Evolutionary conservation across 2,888 invertebrate genomes (phyloP).

Genomic region (Podabrus alpinus): DNA sequence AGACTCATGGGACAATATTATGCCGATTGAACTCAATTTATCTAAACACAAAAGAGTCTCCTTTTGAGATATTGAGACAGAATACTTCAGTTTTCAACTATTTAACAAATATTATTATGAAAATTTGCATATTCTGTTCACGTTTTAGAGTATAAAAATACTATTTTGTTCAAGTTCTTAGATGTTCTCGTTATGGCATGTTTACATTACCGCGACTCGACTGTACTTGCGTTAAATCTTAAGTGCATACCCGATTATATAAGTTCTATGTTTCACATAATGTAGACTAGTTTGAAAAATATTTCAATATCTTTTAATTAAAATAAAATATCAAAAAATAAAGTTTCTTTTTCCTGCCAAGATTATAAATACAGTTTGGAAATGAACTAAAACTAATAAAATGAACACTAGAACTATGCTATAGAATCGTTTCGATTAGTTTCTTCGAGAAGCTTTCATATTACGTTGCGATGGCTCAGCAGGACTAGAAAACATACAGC

Average conservation of each 20-base stretch:
- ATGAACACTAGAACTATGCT: not conserved
- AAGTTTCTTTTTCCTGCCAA: not conserved
- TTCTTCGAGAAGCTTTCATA: slow-evolving; percentile 17
- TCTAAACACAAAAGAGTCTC: no score
- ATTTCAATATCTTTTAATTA: not conserved
- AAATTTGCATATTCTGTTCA: no score
- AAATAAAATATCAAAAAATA: not conserved
- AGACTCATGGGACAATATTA: no score
- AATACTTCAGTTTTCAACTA: no score
- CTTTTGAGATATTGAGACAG: no score
- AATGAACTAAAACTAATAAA: slow-evolving; percentile 9
- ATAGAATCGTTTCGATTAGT: slow-evolving; percentile 14
- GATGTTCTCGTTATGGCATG: no score
- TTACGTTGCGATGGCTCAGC: slow-evolving; percentile 17
- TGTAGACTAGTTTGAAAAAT: not conserved
- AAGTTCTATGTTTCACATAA: not conserved
- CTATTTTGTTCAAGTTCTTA: no score
- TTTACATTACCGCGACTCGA: no score
- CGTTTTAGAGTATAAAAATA: no score
- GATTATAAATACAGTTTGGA: not conserved
- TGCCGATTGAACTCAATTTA: no score
- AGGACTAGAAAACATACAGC: slow-evolving; percentile 19
- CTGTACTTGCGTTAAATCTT: no score
- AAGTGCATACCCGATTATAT: not conserved
- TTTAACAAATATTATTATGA: no score